Evolutionary conservation across 2,888 invertebrate genomes (phyloP), one percentile per base, ranked within the genome.

Genomic region (Lasioglossum vierecki): DNA sequence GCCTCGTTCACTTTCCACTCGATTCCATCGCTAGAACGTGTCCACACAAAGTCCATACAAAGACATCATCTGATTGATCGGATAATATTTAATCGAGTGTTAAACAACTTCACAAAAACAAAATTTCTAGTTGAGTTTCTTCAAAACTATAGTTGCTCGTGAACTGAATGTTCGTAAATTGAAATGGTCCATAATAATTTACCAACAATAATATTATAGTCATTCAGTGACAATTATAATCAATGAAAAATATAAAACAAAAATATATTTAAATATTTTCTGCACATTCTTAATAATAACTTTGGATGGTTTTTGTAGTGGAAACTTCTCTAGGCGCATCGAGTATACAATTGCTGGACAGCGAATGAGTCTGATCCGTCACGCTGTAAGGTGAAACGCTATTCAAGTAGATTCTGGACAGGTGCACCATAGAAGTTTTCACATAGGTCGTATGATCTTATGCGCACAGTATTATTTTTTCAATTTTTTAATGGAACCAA

Each of bases 1-100:
- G 57, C 77, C 78, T 71, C 75, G 84, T 82, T 63, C 84, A 46
- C 71, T 78, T 60, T 78, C 83, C 78, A 78, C 78, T 84, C 83
- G 71, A 82, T 83, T 74, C 71, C 71, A 35, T 63, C 74, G 78
- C 26, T 82, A n/a, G 74, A 75, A 13, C 46, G 68, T 76, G 49
- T 60, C 73, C 70, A 46, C 26, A n/a, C n/a, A n/a, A n/a, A n/a
- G 46, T 41, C 22, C 66, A 30, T 66, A 74, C 82, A 77, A 39
- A 57, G n/a, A 70, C 70, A 41, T 41, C 22, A n/a, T 70, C 70
- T 46, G 76, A 74, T 71, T 49, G 57, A 15, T 26, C 72, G 30
- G 11, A 18, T 46, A 18, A 68, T 39, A 80, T 75, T 70, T 44
- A 35, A 82, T 71, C 68, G 35, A n/a, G 78, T 73, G 41, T 68